Conservation (phyloP, 2,113 vertebrate species). For the Verasper variegatus region DNA sequence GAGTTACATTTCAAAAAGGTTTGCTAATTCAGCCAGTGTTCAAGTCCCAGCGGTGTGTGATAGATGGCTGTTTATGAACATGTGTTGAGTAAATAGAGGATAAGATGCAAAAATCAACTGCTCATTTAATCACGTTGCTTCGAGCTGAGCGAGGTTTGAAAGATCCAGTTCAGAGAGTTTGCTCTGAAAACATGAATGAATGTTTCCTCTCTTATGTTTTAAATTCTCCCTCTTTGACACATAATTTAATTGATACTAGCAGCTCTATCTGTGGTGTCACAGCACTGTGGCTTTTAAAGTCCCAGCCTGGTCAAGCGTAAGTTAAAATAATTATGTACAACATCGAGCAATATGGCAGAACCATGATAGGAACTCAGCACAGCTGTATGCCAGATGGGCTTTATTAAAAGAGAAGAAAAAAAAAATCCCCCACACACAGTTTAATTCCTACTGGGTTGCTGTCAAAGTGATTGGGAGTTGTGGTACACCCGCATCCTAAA, state of each 20-base stretch:
- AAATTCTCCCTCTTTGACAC: background rate
- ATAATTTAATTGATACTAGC: constrained; percentile 10
- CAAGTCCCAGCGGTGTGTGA: constrained; percentile 19
- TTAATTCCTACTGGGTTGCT: constrained; percentile 24
- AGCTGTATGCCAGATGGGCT: constrained; percentile 30
- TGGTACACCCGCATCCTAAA: constrained; percentile 37
- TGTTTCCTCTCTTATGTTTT: background rate
- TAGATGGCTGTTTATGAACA: constrained; percentile 3
- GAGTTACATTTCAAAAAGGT: constrained; percentile 65
- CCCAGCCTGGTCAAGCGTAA: constrained; percentile 32
- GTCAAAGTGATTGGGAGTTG: constrained; percentile 38
- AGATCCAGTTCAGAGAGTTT: constrained; percentile 13
- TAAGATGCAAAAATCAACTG: constrained; percentile 29
- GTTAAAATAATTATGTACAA: constrained; percentile 30
- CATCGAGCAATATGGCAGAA: constrained; percentile 28
- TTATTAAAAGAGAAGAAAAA: background rate
- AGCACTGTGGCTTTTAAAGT: constrained; percentile 14
- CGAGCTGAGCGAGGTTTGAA: constrained; percentile 14
- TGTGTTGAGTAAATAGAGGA: constrained; percentile 4
- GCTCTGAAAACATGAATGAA: constrained; percentile 17
- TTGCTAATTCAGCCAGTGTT: constrained; percentile 47
- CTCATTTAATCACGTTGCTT: constrained; percentile 40
- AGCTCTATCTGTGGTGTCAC: constrained; percentile 8
- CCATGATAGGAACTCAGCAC: constrained; percentile 21
- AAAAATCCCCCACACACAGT: background rate